phyloP scores from a whole-genome alignment of 2,888 invertebrate genomes.

The Erebia aethiops region DNA sequence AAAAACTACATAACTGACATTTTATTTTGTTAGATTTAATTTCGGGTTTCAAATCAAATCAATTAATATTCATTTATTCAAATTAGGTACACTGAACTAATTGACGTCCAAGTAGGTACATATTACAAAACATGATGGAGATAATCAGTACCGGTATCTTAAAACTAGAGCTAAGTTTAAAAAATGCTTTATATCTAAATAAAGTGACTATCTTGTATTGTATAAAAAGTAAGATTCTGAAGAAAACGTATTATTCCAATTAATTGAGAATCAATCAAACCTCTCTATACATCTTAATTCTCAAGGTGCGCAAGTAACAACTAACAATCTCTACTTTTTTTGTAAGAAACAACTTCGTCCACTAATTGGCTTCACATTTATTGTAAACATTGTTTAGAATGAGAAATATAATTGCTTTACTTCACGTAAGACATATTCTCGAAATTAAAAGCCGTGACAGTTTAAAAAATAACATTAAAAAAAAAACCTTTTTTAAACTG shows the following conservation, averaged over 20 bases:
- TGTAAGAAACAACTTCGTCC: background rate
- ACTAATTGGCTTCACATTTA: slow-evolving; percentile 10
- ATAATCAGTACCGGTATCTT: no score
- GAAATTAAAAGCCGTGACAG: background rate
- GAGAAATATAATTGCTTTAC: slow-evolving; percentile 1
- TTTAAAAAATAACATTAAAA: background rate
- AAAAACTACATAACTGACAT: slow-evolving; percentile 7
- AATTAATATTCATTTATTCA: no score
- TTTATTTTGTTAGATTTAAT: background rate
- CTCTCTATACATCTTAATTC: background rate
- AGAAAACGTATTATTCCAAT: slow-evolving; percentile 4
- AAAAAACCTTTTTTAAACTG: no score
- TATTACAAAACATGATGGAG: no score
- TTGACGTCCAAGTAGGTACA: no score
- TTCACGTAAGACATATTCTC: background rate
- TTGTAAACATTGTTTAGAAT: slow-evolving; percentile 12
- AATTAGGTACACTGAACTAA: no score
- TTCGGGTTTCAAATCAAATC: background rate
- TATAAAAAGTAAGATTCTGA: background rate
- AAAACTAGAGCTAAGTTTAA: no score
- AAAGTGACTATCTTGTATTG: background rate
- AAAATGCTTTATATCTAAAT: background rate
- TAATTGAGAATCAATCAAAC: slow-evolving; percentile 17
- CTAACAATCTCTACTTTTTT: slow-evolving; percentile 4
- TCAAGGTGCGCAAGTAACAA: background rate